Evolutionary conservation across 23 tunicate species (phyloP).

Genomic region (Halocynthia aurantium): DNA sequence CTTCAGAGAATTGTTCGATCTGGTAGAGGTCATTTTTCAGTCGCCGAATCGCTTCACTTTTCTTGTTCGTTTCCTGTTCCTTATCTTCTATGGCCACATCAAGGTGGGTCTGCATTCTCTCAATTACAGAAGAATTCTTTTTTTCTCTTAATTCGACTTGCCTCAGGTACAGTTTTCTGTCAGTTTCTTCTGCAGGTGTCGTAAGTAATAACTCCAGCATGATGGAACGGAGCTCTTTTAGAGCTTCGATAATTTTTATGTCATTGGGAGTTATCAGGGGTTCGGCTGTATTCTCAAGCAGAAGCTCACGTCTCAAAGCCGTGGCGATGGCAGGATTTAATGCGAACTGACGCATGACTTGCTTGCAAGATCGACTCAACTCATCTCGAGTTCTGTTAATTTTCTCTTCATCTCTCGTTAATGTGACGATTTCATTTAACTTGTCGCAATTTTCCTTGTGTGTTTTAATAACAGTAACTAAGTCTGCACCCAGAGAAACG

Average conservation of each 20-base stretch:
- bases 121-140: constrained; percentile 47
- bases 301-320: constrained; percentile 38
- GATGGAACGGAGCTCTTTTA: constrained; percentile 56
- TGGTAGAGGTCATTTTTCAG: constrained; percentile 87
- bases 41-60: constrained; percentile 67
- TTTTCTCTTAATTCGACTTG: constrained; percentile 76
- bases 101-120: constrained; percentile 71
- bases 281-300: constrained; percentile 13
- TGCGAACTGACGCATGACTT: constrained; percentile 56
- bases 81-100: constrained; percentile 85
- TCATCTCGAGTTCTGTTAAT: constrained; percentile 21
- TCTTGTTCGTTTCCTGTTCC: constrained; percentile 79
- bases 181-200: constrained; percentile 77
- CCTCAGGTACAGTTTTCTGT: constrained; percentile 50
- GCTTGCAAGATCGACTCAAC: constrained; percentile 49
- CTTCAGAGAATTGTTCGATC: constrained; percentile 89
- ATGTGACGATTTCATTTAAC: constrained; percentile 8
- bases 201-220: constrained; percentile 74
- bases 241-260: constrained; percentile 35
- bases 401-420: constrained; percentile 9
- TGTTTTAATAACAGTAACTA: constrained; percentile 41
- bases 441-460: constrained; percentile 38
- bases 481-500: constrained; percentile 53
- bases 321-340: constrained; percentile 49
- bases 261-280: constrained; percentile 12